Conservation (phyloP, 2,113 vertebrate genomes). For the Tragelaphus buxtoni region DNA sequence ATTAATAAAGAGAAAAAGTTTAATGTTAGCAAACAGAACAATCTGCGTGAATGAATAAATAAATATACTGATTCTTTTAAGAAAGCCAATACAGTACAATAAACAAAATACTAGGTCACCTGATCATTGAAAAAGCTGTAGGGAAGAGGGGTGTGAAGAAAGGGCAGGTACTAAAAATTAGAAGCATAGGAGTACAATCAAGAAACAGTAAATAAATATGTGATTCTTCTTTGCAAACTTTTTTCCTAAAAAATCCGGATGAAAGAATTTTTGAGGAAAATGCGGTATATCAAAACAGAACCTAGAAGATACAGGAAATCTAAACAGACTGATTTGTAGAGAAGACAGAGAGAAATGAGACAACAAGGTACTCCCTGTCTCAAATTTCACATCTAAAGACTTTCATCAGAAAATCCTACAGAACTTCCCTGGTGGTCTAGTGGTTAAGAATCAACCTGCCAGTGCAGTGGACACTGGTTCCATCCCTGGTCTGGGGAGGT, state of each 20-base stretch:
- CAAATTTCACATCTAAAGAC: background rate
- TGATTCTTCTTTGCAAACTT: background rate
- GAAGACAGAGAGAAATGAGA: background rate
- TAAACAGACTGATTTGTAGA: background rate
- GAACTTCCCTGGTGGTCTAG: background rate
- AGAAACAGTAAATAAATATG: background rate
- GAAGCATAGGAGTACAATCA: background rate
- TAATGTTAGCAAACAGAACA: background rate
- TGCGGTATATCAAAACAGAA: background rate
- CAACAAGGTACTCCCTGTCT: background rate
- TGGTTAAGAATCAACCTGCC: background rate
- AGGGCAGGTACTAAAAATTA: background rate
- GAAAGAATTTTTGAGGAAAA: background rate
- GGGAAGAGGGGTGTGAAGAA: background rate
- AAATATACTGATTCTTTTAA: background rate
- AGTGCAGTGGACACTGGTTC: background rate
- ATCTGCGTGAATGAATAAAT: background rate
- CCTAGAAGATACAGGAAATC: background rate
- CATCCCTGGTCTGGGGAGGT: background rate
- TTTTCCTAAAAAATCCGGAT: background rate
- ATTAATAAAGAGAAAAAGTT: background rate
- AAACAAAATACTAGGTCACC: background rate
- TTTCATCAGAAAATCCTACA: background rate
- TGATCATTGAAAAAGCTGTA: background rate
- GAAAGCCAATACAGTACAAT: background rate